Evolutionary conservation across 2,888 invertebrate genomes (phyloP).

Genomic region (Eupithecia vulgata): DNA sequence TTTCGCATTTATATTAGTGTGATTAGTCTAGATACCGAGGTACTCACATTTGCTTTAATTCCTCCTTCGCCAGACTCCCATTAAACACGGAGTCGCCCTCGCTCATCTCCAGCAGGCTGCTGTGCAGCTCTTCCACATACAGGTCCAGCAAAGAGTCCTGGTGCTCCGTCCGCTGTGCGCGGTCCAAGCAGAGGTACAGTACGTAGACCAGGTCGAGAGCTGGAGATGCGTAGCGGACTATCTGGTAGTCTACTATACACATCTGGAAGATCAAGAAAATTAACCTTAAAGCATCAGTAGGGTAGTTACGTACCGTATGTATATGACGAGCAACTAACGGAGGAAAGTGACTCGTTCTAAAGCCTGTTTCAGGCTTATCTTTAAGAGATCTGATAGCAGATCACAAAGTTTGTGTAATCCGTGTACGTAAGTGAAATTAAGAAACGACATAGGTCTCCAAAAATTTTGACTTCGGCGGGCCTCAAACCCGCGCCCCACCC

Average conservation of each 20-base stretch:
- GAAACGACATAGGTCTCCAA: too few relatives aligned
- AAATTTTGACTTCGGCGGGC: too few relatives aligned
- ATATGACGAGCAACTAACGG: too few relatives aligned
- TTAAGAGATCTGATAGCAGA: too few relatives aligned
- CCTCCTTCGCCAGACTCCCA: constrained; percentile 74
- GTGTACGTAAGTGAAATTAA: too few relatives aligned
- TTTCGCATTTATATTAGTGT: too few relatives aligned
- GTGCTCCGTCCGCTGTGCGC: constrained; percentile 84
- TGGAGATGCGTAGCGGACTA: constrained; percentile 88
- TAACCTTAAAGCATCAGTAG: not conserved
- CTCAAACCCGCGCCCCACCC: too few relatives aligned
- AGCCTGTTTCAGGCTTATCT: too few relatives aligned
- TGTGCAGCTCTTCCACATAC: constrained; percentile 85
- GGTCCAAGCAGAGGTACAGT: constrained; percentile 86
- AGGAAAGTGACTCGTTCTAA: too few relatives aligned
- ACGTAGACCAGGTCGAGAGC: constrained; percentile 87
- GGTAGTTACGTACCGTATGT: too few relatives aligned
- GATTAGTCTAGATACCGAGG: not conserved
- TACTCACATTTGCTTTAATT: constrained; percentile 83
- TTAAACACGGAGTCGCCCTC: constrained; percentile 70
- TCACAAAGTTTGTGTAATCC: too few relatives aligned
- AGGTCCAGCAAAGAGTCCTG: constrained; percentile 83
- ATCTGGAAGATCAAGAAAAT: constrained; percentile 72
- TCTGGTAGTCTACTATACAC: constrained; percentile 88
- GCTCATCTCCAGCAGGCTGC: constrained; percentile 81